These are phyloP conservation scores for Microplitis demolitor DNA, from an alignment of 1,140 invertebrate species.

Conservation along the genomic window DNA sequence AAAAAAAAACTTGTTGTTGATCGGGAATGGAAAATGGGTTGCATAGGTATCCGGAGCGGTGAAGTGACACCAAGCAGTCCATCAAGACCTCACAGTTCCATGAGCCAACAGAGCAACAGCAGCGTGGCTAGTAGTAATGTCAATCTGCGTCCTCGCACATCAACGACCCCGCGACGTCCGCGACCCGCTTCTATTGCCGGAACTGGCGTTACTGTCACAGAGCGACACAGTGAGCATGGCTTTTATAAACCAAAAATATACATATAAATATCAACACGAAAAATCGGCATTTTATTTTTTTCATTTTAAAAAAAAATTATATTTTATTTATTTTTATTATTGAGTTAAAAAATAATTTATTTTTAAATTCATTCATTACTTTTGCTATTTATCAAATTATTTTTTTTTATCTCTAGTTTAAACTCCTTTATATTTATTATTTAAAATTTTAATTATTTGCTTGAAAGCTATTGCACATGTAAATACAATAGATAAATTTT, in stretches of 20 bases:
- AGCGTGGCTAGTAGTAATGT: slow-evolving; percentile 63
- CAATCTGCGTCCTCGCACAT: slow-evolving; percentile 64
- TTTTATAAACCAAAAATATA: slow-evolving; percentile 27
- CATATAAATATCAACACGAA: neutral
- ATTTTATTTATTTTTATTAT: no score
- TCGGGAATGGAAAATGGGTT: slow-evolving; percentile 39
- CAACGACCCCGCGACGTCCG: slow-evolving; percentile 67
- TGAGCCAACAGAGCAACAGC: slow-evolving; percentile 72
- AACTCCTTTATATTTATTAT: neutral
- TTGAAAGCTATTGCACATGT: slow-evolving; percentile 54
- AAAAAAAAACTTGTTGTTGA: slow-evolving; percentile 32
- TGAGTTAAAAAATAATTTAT: no score
- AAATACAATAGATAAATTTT: slow-evolving; percentile 42
- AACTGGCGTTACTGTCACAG: slow-evolving; percentile 74
- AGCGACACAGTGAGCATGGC: slow-evolving; percentile 62
- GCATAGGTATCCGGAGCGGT: slow-evolving; percentile 69
- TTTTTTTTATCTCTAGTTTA: slow-evolving; percentile 1
- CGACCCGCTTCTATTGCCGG: slow-evolving; percentile 85
- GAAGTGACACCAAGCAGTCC: slow-evolving; percentile 74
- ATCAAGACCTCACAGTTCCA: slow-evolving; percentile 81
- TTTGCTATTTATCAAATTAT: neutral
- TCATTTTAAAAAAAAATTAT: no score
- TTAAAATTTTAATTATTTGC: slow-evolving; percentile 19
- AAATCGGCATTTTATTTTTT: no score
- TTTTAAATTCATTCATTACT: no score